Conservation (phyloP, 2,888 invertebrate species). For the Hemistola chrysoprasaria region DNA sequence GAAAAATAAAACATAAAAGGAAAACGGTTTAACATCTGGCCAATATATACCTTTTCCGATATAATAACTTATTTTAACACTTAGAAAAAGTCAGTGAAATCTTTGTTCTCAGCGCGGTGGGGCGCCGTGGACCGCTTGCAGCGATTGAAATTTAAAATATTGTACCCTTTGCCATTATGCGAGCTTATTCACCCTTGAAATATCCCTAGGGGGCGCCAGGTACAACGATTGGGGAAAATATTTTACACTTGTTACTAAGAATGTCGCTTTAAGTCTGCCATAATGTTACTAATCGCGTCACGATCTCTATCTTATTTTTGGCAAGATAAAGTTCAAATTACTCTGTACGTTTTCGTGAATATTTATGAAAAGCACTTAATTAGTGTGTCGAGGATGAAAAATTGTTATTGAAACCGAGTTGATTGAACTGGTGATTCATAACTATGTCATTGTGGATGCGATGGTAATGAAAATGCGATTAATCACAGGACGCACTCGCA, state of each 20-base stretch:
- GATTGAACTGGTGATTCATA: conserved; percentile 79
- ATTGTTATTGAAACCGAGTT: conserved; percentile 80
- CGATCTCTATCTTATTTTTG: conserved; percentile 40
- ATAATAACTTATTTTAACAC: conserved; percentile 71
- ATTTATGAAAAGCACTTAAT: conserved; percentile 81
- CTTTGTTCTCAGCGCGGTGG: conserved; percentile 73
- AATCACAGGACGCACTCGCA: conserved; percentile 58
- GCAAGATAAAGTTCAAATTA: conserved; percentile 46
- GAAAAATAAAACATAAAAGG: neutral
- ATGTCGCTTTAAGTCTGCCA: conserved; percentile 73
- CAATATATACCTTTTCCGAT: conserved; percentile 47
- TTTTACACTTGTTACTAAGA: conserved; percentile 82
- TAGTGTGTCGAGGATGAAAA: conserved; percentile 81
- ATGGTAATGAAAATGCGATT: conserved; percentile 73
- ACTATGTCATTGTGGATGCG: conserved; percentile 78
- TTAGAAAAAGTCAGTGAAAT: conserved; percentile 74
- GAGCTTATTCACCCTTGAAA: conserved; percentile 83
- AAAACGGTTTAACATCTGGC: conserved; percentile 25
- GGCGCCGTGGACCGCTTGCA: conserved; percentile 74
- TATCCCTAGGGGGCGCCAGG: conserved; percentile 81
- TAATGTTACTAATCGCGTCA: conserved; percentile 43
- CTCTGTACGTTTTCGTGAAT: conserved; percentile 43
- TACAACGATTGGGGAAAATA: conserved; percentile 81
- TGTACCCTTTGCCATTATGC: conserved; percentile 83
- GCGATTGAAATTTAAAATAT: conserved; percentile 83